phyloP scores from a whole-genome alignment of 2,888 invertebrate genomes.

The Drosophila lutescens region DNA sequence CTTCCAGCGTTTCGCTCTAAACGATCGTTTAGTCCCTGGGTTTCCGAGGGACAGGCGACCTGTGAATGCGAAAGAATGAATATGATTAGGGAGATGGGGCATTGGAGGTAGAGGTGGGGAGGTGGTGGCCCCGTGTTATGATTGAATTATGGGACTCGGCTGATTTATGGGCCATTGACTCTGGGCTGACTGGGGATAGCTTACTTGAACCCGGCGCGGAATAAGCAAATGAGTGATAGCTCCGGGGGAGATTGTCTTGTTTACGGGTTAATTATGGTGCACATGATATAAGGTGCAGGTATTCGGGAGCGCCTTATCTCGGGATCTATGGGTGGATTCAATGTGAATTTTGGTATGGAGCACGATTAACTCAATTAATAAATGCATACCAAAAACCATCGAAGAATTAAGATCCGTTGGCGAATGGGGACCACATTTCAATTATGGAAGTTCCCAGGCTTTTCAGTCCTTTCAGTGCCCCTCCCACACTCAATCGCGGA shows the following conservation, averaged over 20 bases:
- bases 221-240: constrained; percentile 10
- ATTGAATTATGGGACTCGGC: constrained; percentile 64
- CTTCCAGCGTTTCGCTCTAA: constrained; percentile 34
- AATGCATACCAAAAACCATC: background rate
- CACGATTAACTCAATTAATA: background rate
- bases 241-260: constrained; percentile 4
- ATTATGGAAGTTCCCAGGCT: constrained; percentile 27
- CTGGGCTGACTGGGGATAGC: constrained; percentile 53
- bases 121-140: constrained; percentile 29
- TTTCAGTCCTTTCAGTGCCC: constrained; percentile 3
- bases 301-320: background rate
- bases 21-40: constrained; percentile 65
- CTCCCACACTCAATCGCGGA: constrained; percentile 2
- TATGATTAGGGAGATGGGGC: constrained; percentile 1
- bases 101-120: background rate
- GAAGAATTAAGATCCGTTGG: background rate
- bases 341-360: background rate
- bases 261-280: constrained; percentile 12
- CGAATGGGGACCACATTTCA: constrained; percentile 16
- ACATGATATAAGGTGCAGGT: background rate
- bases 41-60: constrained; percentile 33
- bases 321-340: background rate
- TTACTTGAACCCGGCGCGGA: constrained; percentile 30
- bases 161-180: constrained; percentile 66
- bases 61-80: constrained; percentile 22